phyloP scores from a whole-genome alignment of 2,888 invertebrate species.

The Endotricha flammealis region DNA sequence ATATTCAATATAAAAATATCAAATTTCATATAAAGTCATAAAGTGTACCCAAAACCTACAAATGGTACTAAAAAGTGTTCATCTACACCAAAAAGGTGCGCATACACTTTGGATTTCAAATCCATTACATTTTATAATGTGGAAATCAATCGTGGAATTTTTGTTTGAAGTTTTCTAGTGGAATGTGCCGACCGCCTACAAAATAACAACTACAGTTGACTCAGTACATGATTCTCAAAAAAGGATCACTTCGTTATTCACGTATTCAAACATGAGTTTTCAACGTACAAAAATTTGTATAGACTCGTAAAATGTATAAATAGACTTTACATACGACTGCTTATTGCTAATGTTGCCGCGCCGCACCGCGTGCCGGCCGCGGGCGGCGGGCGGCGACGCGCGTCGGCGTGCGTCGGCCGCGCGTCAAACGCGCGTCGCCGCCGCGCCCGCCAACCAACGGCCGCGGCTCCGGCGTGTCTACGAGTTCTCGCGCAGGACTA shows the following conservation, averaged over 20 bases:
- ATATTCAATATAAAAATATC: conserved; percentile 78
- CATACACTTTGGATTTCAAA: conserved; percentile 64
- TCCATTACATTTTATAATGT: conserved; percentile 69
- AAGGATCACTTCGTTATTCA: conserved; percentile 70
- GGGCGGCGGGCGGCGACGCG: conserved; percentile 29
- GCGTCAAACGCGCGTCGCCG: conserved; percentile 20
- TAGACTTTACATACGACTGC: conserved; percentile 76
- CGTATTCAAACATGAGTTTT: conserved; percentile 67
- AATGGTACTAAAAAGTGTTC: conserved; percentile 75
- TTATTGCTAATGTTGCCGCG: conserved; percentile 72
- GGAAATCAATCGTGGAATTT: conserved; percentile 75
- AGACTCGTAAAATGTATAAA: conserved; percentile 78
- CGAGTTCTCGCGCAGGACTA: neutral
- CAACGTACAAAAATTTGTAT: conserved; percentile 76
- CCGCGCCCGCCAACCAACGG: conserved; percentile 25
- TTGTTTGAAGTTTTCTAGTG: conserved; percentile 69
- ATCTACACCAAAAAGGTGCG: conserved; percentile 66
- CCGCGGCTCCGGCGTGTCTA: conserved; percentile 13
- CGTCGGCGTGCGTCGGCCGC: conserved; percentile 26
- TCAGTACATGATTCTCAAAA: conserved; percentile 77
- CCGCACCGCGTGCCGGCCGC: conserved; percentile 18
- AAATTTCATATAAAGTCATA: conserved; percentile 79
- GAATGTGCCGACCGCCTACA: conserved; percentile 78
- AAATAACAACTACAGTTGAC: conserved; percentile 71
- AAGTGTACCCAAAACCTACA: conserved; percentile 79